Evolutionary conservation across 2,797 vertebrate species (phyloP), one percentile per base, ranked within the genome.

Genomic region (Dallia pectoralis): DNA sequence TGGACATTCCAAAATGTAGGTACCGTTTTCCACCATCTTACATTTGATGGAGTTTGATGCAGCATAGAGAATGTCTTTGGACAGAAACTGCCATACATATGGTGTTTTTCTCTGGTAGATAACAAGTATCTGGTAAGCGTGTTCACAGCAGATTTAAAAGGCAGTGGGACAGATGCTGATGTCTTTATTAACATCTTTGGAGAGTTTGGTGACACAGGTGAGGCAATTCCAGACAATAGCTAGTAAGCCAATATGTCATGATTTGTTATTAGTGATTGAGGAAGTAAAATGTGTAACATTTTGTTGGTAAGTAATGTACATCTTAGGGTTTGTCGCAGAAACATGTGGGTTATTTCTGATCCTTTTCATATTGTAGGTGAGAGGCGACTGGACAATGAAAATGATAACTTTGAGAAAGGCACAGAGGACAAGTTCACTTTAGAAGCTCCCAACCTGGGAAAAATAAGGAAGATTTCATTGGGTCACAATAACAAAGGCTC

Each of bases 151-250:
- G 95, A 97, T 25, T 16, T 96, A 2, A 95, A 96, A 65, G 95
- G 96, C 76, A 96, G 96, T 0, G 97, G 97, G 74, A 99, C 97
- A 1, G 97, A 99, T 72, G 97, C 97, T 0, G 96, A 99, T 30
- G 96, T 99, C 83, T 96, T 97, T 86, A 90, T 99, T 85, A 98
- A 97, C 79, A 95, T 99, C 80, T 98, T 99, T 75, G 97, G 97
- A 18, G 96, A 98, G 84, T 92, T 95, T 81, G 96, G 97, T 88
- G 96, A 99, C 84, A 95, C 97, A 89, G 96, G 97, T 98, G 90
- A 82, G 40, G 27, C 40, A 53, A 48, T 47, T 32, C 30, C 29
- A 27, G 15, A 30, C 62, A 30, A 32, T 59, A 25, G 53, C n/a
- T 56, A 9, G 4, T 63, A 30, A 44, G 40, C 14, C 40, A 44